These are phyloP conservation scores for Saccostrea cuccullata DNA, from an alignment of 1,140 invertebrate genomes.

Conservation along the genomic window DNA sequence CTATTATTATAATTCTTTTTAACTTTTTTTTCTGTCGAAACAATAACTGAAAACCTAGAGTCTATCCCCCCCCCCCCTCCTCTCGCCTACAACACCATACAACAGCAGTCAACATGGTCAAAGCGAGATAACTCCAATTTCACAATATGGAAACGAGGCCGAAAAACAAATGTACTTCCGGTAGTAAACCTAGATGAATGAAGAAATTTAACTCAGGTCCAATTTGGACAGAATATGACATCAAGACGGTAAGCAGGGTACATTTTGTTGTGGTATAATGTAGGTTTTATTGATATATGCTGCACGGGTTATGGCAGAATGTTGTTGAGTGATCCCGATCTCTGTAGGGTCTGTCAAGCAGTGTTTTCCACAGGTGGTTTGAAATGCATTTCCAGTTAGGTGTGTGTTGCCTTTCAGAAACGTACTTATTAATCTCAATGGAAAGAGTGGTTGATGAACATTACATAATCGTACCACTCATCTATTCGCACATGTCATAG, in stretches of 20 bases:
- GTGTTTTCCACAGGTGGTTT: not conserved
- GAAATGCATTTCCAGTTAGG: too few relatives aligned
- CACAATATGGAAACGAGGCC: conserved; percentile 17
- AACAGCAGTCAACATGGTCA: not conserved
- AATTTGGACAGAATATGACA: conserved; percentile 27
- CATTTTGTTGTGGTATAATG: not conserved
- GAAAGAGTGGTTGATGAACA: too few relatives aligned
- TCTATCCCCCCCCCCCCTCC: too few relatives aligned
- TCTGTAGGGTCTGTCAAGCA: not conserved
- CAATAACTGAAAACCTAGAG: not conserved
- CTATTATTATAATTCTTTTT: not conserved
- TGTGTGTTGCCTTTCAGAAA: too few relatives aligned
- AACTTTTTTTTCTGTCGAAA: too few relatives aligned
- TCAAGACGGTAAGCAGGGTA: conserved; percentile 19
- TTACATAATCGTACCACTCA: too few relatives aligned
- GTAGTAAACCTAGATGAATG: conserved; percentile 16
- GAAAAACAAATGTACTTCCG: conserved; percentile 32
- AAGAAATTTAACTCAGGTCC: conserved; percentile 15
- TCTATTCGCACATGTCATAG: too few relatives aligned
- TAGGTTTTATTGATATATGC: not conserved
- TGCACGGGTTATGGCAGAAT: not conserved
- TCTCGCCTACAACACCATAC: too few relatives aligned
- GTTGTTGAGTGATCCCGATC: not conserved
- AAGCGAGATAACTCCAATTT: conserved; percentile 23
- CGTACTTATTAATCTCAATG: too few relatives aligned